A percentile compares a stretch with the other conserved stretches of the same genome.
Conservation (phyloP, 2,888 invertebrate genomes). For the Dastarcus helophoroides region DNA sequence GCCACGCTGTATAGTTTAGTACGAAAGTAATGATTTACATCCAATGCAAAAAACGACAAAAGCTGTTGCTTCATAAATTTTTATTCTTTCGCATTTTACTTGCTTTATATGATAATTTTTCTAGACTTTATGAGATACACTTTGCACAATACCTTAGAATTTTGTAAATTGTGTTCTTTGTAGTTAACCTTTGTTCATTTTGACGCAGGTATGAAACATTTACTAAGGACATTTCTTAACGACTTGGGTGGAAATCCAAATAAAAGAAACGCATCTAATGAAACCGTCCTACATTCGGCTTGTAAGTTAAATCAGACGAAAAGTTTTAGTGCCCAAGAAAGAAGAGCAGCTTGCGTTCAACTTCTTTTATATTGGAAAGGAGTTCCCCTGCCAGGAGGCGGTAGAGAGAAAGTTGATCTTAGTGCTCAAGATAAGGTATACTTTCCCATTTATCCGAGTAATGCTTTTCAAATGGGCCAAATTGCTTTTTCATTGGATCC, state of each 20-base stretch:
- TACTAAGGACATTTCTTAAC: conserved; percentile 50
- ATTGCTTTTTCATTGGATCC: no score
- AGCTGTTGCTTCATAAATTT: no score
- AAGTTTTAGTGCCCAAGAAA: conserved; percentile 43
- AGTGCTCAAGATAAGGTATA: conserved; percentile 50
- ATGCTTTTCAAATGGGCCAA: no score
- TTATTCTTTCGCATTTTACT: no score
- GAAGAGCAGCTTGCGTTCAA: conserved; percentile 49
- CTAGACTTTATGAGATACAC: no score
- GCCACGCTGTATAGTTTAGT: no score
- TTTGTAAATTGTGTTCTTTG: no score
- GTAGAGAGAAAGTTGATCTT: conserved; percentile 46
- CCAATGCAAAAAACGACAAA: no score
- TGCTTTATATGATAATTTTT: no score
- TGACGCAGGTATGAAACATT: conserved; percentile 41
- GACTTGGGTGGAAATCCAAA: conserved; percentile 57
- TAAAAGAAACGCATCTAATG: conserved; percentile 51
- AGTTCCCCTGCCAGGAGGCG: conserved; percentile 39
- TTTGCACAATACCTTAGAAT: no score
- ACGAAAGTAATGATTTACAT: no score
- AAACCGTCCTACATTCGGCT: conserved; percentile 51
- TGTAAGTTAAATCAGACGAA: conserved; percentile 42
- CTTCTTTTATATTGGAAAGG: conserved; percentile 53
- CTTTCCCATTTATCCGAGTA: no score
- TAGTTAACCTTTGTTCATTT: conserved; percentile 3